A percentile compares a stretch with the other conserved stretches of the same genome.
Evolutionary conservation across 2,113 vertebrate genomes (phyloP).

Genomic region (Cercocebus atys): DNA sequence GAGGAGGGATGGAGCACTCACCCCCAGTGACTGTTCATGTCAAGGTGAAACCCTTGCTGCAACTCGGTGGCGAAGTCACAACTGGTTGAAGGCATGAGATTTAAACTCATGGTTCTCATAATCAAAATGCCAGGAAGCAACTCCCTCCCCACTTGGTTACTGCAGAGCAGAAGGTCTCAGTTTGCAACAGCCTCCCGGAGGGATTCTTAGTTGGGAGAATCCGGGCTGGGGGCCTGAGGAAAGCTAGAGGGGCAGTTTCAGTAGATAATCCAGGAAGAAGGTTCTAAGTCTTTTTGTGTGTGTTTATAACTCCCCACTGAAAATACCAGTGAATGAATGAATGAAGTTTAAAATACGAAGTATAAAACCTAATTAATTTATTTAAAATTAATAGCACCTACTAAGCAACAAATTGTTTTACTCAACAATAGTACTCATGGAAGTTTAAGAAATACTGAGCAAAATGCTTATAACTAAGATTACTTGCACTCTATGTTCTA

Average conservation of each 20-base stretch:
- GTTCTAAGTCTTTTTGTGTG: too few relatives aligned
- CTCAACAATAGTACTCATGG: background rate
- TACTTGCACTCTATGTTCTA: background rate
- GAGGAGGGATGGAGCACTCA: background rate
- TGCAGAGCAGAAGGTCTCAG: background rate
- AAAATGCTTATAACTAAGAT: background rate
- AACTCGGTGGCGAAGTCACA: background rate
- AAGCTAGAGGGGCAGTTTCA: background rate
- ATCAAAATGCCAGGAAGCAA: background rate
- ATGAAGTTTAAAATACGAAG: background rate
- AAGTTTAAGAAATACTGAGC: background rate
- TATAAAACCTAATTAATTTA: background rate
- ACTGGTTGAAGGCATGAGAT: too few relatives aligned
- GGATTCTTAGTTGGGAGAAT: accelerated
- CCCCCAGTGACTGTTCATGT: background rate
- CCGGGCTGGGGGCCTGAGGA: too few relatives aligned
- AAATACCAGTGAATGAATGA: background rate
- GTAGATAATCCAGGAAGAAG: background rate
- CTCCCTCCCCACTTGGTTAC: too few relatives aligned
- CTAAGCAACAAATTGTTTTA: background rate
- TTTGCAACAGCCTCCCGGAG: accelerated
- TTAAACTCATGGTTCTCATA: background rate
- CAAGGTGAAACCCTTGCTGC: background rate
- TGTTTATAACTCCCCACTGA: background rate
- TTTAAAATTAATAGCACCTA: background rate